These are phyloP conservation scores for Hippocampus barbouri DNA, from an alignment of 2,113 vertebrate genomes.

Conservation along the genomic window DNA sequence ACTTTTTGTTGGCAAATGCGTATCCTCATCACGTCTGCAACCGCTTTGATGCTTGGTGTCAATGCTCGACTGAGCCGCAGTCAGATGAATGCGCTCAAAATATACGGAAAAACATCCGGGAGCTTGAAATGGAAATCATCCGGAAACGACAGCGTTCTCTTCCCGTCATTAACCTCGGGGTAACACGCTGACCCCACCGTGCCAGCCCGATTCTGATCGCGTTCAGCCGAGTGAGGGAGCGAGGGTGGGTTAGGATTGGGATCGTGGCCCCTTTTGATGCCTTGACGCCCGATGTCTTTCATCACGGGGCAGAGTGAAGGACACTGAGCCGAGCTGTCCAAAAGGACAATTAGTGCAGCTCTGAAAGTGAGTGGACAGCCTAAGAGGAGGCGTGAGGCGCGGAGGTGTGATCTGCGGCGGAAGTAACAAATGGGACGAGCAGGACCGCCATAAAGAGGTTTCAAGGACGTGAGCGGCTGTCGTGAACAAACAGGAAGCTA, in stretches of 20 bases:
- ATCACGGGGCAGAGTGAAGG: conserved; percentile 50
- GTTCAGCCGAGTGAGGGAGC: conserved; percentile 32
- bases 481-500: conserved; percentile 7
- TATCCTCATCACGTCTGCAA: not conserved
- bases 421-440: conserved; percentile 22
- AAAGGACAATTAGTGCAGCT: conserved; percentile 49
- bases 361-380: conserved; percentile 39
- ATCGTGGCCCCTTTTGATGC: conserved; percentile 45
- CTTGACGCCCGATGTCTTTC: conserved; percentile 52
- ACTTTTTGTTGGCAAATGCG: not conserved
- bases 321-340: conserved; percentile 38
- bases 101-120: conserved; percentile 31
- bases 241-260: conserved; percentile 9
- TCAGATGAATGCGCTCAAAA: conserved; percentile 32
- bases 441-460: conserved; percentile 23
- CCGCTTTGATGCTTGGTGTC: not conserved
- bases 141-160: not conserved
- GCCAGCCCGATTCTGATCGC: conserved; percentile 46
- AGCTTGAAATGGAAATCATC: conserved; percentile 44
- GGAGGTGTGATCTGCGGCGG: conserved; percentile 33
- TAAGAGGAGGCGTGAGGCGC: conserved; percentile 48
- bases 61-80: not conserved
- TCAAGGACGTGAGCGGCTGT: conserved; percentile 4
- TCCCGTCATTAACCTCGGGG: conserved; percentile 55
- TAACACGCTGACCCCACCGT: conserved; percentile 50